Evolutionary conservation across 2,888 invertebrate genomes (phyloP), one percentile per base, ranked within the genome.

Genomic region (Nymphalis urticae): DNA sequence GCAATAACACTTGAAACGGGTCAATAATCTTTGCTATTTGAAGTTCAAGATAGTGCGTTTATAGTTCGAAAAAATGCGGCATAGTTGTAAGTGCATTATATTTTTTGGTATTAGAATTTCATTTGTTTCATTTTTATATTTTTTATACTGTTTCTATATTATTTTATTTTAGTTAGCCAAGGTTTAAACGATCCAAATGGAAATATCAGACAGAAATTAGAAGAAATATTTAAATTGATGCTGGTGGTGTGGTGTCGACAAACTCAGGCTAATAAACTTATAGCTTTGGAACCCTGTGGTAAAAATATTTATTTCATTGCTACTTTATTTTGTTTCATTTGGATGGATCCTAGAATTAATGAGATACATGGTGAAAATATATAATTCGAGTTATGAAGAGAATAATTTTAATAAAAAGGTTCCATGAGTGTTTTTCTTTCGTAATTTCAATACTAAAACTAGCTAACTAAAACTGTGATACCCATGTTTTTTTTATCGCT

Each of bases 161-260:
- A 73, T 77, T 81, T 80, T 76, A 77, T 73, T 87, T 79, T 90
- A 92, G 92, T 92, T 73, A 86, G 78, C 81, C 85, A 88, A 71
- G 80, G 88, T 73, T 79, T 89, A 67, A 83, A 74, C 78, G 84
- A 82, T 75, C 83, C 87, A 19, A 88, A 86, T 68, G 92, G 88
- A 53, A 89, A 83, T 78, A 79, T 92, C 64, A 84, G 91, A 70
- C 93, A 94, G 75, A 95, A 95, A 80, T 90, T 97, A 79, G 96
- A 97, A 85, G 96, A 97, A 82, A 93, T 97, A 73, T 93, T 97
- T 80, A 96, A 96, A 86, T 93, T 96, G 79, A 97, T 97, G 97
- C 93, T 97, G 79, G 92, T 96, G 82, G 94, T 97, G 62, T 97
- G 97, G 97, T 96, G 96, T 84, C 94, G 95, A 77, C 96, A 97